Base-by-base conservation (phyloP, 2,113 vertebrate genomes). In the Macaca nemestrina region DNA sequence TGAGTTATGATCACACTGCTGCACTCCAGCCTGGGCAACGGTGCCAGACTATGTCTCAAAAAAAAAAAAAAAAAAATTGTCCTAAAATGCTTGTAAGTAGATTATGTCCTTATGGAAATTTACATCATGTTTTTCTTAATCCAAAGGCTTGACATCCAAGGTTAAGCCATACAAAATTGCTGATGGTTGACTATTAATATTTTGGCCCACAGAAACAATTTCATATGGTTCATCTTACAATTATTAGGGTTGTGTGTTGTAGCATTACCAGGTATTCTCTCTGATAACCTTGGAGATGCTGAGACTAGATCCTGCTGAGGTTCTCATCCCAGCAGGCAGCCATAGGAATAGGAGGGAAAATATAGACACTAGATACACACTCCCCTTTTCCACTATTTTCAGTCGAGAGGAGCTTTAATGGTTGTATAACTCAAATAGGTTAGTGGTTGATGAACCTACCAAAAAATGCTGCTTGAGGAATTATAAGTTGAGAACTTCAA, bases 401-500 rank as follows among this genome's bases (percentile, higher is more conserved):
- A 52, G 43, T 70, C 79, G 30, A 96, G 20, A 91, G 72, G 61
- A 93, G 43, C 40, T n/a, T 38, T 38, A 70, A 61, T 88, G 48
- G 40, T 80, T 94, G 11, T 96, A 32, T 50, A 88, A 84, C 55
- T 80, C 17, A 84, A 32, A 30, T 76, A 88, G 38, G 38, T 85
- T 79, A 64, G 18, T 96, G 90, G 25, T 40, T 81, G 67, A 82
- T 57, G 59, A 20, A 90, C 40, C 89, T 73, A 40, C 52, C 61
- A 64, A 43, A 81, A 43, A 92, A 92, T 68, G 16, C 40, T 95
- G 35, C 43, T n/a, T 79, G 45, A 57, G 48, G 67, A 92, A n/a
- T 70, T 91, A 78, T 79, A 95, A 88, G 43, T 78, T 85, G 72
- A 91, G 8, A 96, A 75, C 23, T 88, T 73, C 57, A 81, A 90